Base-by-base conservation (phyloP, 2,113 vertebrate species). In the Mellivora capensis region DNA sequence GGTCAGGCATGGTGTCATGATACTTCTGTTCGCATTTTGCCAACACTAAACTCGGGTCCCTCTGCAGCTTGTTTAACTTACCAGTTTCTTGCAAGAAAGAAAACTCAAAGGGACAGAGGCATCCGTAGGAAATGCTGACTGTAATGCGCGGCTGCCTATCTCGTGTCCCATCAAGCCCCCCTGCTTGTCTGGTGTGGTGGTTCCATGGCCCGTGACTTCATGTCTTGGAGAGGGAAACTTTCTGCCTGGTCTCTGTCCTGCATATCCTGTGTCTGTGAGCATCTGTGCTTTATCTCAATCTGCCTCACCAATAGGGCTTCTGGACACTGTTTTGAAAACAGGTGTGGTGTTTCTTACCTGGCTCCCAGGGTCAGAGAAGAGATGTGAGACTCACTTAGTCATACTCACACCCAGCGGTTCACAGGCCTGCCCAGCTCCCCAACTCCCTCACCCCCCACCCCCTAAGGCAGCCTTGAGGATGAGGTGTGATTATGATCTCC, bases 91-190 rank as follows among this genome's bases (percentile, higher is more conserved):
- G 29, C 44, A 54, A 95, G 34, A 92, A 76, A 31, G 49, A 39
- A 90, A 72, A 76, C 57, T 39, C 71, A 29, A 27, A 67, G 1
- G 47, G 27, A 29, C 29, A 42, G 31, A 87, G 57, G 37, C 20
- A n/a, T 17, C 37, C 62, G 34, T 29, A 7, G 64, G 52, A 37
- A 52, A 37, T 1, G 10, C 31, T 61, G 54, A 7, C 1, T 17
- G 2, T 25, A 2, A 0, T 12, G 72, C 34, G 31, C 0, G 15
- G 17, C 57, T 27, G 11, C 12, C 84, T 20, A 0, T 6, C 15
- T 37, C 4, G 0, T 1, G 34, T 20, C 37, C 17, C 29, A 34
- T 8, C 81, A 5, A 7, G 13, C 18, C 20, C 0, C 8, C 27
- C 1, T 17, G 12, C 44, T 37, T 7, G 2, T 8, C 34, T 0